Base-by-base conservation (phyloP, 2,888 invertebrate species). In the Pharmacophagus antenor region DNA sequence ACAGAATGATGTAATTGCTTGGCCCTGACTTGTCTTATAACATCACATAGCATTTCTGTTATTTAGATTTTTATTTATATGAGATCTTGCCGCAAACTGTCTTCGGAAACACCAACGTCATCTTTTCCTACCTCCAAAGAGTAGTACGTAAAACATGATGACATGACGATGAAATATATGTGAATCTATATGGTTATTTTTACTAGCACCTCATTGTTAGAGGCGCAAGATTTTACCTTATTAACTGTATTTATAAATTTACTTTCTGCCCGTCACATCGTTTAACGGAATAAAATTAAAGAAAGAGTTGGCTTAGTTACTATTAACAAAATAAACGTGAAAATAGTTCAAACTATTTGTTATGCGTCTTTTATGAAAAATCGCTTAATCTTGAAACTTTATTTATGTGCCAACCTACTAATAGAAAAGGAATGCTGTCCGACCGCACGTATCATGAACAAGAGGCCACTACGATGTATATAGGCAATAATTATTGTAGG, bases 341-440 rank as follows among this genome's bases (percentile, higher is more conserved):
- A 37, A 4, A 44, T 8, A 8, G 6, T 1, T 4, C 18, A 3
- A 17, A 5, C 18, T 7, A 7, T 44, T 44, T 44, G 6, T 20
- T 44, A n/a, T 56, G 22, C 42, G 62, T 62, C 62, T 59, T 61
- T 55, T 59, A 55, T 57, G 61, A 65, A 62, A 44, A 65, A 65
- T 59, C 50, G 56, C 31, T 59, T 57, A 66, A 70, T 67, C 69
- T 67, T 64, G 66, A 68, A 51, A 52, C 61, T 64, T 67, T 64
- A 18, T 65, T 62, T 61, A 62, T 63, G 61, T 64, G 62, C 61
- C 61, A 44, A 63, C 63, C 70, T 71, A 73, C 72, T 73, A 77
- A 75, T 74, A 71, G 67, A 67, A 66, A 65, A 66, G 74, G 76
- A 78, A 79, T 79, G 77, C 69, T 67, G 71, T 65, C 61, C 54